These are phyloP conservation scores for Anhinga rufa DNA, from an alignment of 2,113 vertebrate genomes.

Conservation along the genomic window DNA sequence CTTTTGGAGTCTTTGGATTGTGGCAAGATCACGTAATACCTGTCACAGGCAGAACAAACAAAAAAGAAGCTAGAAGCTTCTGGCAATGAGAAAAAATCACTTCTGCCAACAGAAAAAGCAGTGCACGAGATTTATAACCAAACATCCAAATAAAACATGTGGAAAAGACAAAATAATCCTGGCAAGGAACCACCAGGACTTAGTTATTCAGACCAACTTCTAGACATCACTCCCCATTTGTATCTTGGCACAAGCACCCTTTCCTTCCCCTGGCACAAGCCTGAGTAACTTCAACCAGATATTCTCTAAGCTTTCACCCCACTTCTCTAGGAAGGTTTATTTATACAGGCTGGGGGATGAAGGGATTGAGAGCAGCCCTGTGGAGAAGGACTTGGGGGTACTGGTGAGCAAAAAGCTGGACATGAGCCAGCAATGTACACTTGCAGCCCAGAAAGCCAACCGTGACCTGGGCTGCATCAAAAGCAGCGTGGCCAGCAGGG, in stretches of 20 bases:
- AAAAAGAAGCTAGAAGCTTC: not conserved
- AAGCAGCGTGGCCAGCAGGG: too few relatives aligned
- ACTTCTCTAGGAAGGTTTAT: not conserved
- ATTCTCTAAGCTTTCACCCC: not conserved
- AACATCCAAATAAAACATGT: not conserved
- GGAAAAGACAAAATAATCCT: not conserved
- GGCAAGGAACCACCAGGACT: not conserved
- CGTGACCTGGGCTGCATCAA: too few relatives aligned
- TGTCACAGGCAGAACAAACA: not conserved
- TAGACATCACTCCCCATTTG: accelerated
- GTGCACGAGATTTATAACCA: not conserved
- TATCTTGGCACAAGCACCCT: not conserved
- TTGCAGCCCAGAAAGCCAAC: too few relatives aligned
- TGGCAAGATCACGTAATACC: not conserved
- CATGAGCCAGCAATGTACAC: too few relatives aligned
- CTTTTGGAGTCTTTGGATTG: not conserved
- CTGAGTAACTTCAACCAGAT: not conserved
- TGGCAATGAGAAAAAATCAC: not conserved
- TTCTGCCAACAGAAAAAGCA: not conserved
- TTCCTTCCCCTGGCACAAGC: not conserved
- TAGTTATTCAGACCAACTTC: not conserved
- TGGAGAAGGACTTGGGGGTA: too few relatives aligned
- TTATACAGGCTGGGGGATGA: too few relatives aligned
- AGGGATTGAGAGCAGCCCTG: too few relatives aligned
- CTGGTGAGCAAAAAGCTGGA: too few relatives aligned